phyloP scores from a whole-genome alignment of 2,113 vertebrate genomes.

The Bubo bubo region DNA sequence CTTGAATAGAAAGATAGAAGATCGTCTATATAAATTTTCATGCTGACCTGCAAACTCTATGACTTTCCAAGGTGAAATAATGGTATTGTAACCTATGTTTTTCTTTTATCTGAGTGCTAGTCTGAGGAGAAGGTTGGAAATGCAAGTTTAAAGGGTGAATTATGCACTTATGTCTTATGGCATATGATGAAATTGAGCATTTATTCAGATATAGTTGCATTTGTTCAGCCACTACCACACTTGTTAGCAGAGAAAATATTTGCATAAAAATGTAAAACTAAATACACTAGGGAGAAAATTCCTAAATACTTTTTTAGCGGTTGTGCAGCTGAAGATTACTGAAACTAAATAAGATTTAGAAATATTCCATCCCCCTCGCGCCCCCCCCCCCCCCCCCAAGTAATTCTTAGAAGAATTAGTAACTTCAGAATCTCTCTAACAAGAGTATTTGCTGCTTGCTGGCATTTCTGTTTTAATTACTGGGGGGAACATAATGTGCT shows the following conservation, averaged over 20 bases:
- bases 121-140: neutral
- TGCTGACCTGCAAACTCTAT: neutral
- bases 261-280: neutral
- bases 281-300: neutral
- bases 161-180: neutral
- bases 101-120: neutral
- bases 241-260: neutral
- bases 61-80: neutral
- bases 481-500: slow-evolving; percentile 63
- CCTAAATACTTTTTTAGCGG: neutral
- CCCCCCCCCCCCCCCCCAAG: too few relatives aligned
- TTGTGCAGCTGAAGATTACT: slow-evolving; percentile 2
- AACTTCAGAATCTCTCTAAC: slow-evolving; percentile 48
- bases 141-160: neutral
- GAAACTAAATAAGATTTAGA: slow-evolving; percentile 18
- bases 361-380: neutral
- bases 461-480: slow-evolving; percentile 78
- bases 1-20: neutral
- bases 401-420: slow-evolving; percentile 49
- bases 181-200: neutral
- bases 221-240: neutral
- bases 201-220: neutral
- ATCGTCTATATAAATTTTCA: neutral
- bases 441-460: slow-evolving; percentile 54
- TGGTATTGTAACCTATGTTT: neutral